These are phyloP conservation scores for Steinernema carpocapsae DNA, from an alignment of 2,888 invertebrate genomes.

Conservation along the genomic window DNA sequence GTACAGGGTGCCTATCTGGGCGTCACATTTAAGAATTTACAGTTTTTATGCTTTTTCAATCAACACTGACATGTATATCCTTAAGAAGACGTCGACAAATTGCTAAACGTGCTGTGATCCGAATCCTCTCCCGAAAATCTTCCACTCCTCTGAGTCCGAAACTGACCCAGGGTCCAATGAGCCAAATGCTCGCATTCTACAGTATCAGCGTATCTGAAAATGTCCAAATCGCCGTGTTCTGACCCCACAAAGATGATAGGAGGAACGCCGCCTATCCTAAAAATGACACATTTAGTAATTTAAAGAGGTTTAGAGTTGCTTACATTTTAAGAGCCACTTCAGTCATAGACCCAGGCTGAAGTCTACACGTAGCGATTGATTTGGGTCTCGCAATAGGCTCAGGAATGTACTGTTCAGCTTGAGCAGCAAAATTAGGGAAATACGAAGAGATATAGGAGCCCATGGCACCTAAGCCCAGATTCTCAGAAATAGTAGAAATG, in stretches of 20 bases:
- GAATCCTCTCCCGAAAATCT: too few relatives aligned
- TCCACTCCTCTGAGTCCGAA: too few relatives aligned
- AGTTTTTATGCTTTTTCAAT: too few relatives aligned
- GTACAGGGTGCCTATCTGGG: too few relatives aligned
- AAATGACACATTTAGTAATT: too few relatives aligned
- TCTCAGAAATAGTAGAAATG: not conserved
- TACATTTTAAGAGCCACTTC: not conserved
- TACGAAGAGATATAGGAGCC: not conserved
- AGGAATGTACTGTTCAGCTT: slow-evolving; percentile 24
- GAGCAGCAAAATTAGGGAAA: not conserved
- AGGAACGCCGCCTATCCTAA: not conserved
- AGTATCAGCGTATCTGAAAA: not conserved
- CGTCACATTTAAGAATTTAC: too few relatives aligned
- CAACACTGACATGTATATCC: too few relatives aligned
- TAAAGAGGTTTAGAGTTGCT: too few relatives aligned
- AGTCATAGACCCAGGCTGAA: not conserved
- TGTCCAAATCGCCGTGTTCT: not conserved
- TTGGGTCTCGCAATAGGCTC: slow-evolving; percentile 9
- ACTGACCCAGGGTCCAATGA: too few relatives aligned
- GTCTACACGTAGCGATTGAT: not conserved
- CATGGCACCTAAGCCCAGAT: not conserved
- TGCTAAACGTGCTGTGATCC: too few relatives aligned
- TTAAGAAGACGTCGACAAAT: too few relatives aligned
- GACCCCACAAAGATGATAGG: not conserved
- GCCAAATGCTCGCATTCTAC: too few relatives aligned